Evolutionary conservation across 2,797 vertebrate genomes (phyloP).

Genomic region (Leptoclinus maculatus): DNA sequence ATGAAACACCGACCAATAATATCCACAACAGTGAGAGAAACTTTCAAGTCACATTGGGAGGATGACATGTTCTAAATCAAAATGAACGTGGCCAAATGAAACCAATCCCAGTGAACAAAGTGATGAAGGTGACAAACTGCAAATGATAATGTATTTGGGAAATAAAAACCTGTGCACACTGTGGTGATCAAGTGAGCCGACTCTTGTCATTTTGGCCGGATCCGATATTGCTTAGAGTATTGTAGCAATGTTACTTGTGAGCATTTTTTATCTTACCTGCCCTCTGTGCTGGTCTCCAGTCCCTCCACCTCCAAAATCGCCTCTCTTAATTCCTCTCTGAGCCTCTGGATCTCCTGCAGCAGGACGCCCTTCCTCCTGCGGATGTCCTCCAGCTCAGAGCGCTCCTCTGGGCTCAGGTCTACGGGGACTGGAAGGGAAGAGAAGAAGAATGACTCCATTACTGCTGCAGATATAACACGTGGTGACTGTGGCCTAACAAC

Average conservation of each 20-base stretch:
- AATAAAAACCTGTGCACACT: neutral
- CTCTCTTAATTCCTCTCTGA: slow-evolving; percentile 93
- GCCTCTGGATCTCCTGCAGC: slow-evolving; percentile 95
- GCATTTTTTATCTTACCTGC: slow-evolving; percentile 84
- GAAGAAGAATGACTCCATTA: slow-evolving; percentile 43
- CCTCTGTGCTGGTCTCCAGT: slow-evolving; percentile 92
- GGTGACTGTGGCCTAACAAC: slow-evolving; percentile 28
- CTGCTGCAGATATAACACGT: slow-evolving; percentile 26
- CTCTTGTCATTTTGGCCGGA: neutral
- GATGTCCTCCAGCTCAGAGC: slow-evolving; percentile 95
- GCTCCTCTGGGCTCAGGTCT: slow-evolving; percentile 92
- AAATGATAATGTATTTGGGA: neutral
- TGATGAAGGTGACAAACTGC: neutral
- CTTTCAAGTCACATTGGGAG: neutral
- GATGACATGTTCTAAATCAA: neutral
- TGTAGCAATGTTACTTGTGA: neutral
- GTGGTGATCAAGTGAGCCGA: neutral
- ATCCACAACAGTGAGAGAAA: neutral
- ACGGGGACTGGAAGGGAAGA: slow-evolving; percentile 80
- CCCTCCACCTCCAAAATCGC: slow-evolving; percentile 96
- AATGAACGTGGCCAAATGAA: neutral
- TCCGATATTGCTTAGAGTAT: neutral
- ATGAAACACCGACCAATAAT: neutral
- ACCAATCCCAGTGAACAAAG: neutral
- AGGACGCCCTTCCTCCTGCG: slow-evolving; percentile 93